Evolutionary conservation across 2,888 invertebrate species (phyloP).

Genomic region (Lithophane ornitopus): DNA sequence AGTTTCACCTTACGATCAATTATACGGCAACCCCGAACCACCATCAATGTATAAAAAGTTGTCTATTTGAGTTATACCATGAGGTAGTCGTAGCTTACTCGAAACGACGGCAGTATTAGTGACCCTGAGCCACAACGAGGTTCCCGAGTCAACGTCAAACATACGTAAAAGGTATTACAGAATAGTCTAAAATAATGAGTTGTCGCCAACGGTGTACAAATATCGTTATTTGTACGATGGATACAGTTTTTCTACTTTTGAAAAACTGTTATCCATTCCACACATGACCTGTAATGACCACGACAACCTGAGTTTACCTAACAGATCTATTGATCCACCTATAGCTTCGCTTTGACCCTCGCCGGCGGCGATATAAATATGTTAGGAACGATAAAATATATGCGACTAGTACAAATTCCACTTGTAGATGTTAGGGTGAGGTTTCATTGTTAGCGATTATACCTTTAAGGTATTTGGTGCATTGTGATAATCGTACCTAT

Average conservation of each 20-base stretch:
- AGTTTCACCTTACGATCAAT: background rate
- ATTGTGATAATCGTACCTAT: too few species aligned
- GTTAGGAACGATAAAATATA: constrained; percentile 47
- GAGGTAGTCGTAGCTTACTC: background rate
- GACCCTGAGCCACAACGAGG: background rate
- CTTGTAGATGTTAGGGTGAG: constrained; percentile 42
- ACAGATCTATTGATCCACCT: constrained; percentile 23
- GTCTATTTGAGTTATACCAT: background rate
- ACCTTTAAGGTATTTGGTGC: background rate
- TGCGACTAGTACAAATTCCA: constrained; percentile 57
- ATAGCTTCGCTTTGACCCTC: background rate
- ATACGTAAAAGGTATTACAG: background rate
- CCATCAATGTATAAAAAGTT: background rate
- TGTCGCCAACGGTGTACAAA: background rate
- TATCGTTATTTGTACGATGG: background rate
- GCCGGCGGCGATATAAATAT: constrained; percentile 44
- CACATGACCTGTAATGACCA: background rate
- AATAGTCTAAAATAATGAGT: background rate
- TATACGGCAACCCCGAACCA: too few species aligned
- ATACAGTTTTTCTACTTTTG: background rate
- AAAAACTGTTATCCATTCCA: background rate
- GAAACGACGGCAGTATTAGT: background rate
- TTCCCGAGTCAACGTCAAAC: background rate
- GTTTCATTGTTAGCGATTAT: constrained; percentile 27
- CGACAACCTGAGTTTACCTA: constrained; percentile 7